A percentile compares a stretch with the other conserved stretches of the same genome.
Conservation (phyloP, 2,113 vertebrate genomes). For the Myiagra hebetior region DNA sequence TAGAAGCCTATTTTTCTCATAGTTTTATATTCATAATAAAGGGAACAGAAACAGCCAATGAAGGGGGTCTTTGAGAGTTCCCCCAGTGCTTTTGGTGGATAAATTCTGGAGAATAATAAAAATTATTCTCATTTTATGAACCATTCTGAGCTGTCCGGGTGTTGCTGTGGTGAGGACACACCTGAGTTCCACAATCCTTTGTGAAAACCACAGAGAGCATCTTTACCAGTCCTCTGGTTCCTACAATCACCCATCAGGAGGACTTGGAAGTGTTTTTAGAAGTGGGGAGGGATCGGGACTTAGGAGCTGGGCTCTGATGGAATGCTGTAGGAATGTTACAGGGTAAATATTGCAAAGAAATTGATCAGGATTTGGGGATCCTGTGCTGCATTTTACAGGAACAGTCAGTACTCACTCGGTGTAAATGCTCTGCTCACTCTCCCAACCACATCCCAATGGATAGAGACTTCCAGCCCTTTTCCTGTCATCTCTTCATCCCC, state of each 20-base stretch:
- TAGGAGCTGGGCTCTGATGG: neutral
- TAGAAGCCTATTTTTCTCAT: neutral
- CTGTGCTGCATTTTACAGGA: neutral
- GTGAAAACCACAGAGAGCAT: neutral
- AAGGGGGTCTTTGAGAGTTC: neutral
- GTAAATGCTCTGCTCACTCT: neutral
- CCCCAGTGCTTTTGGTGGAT: neutral
- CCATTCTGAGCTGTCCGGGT: neutral
- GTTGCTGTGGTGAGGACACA: neutral
- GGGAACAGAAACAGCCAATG: neutral
- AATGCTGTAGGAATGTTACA: fast-evolving
- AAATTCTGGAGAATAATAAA: neutral
- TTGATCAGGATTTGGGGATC: neutral
- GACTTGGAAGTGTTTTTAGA: neutral
- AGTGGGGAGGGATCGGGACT: neutral
- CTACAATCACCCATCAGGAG: fast-evolving
- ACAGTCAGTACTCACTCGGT: fast-evolving
- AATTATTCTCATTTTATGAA: neutral
- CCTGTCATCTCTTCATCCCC: neutral
- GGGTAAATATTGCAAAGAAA: neutral
- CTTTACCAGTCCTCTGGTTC: neutral
- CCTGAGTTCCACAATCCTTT: neutral
- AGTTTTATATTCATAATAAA: neutral
- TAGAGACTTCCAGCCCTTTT: neutral
- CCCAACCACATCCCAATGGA: fast-evolving